Percentiles rank a stretch among this genome's conserved stretches.
Conservation (phyloP, 2,888 invertebrate species). For the Apantesis nais region DNA sequence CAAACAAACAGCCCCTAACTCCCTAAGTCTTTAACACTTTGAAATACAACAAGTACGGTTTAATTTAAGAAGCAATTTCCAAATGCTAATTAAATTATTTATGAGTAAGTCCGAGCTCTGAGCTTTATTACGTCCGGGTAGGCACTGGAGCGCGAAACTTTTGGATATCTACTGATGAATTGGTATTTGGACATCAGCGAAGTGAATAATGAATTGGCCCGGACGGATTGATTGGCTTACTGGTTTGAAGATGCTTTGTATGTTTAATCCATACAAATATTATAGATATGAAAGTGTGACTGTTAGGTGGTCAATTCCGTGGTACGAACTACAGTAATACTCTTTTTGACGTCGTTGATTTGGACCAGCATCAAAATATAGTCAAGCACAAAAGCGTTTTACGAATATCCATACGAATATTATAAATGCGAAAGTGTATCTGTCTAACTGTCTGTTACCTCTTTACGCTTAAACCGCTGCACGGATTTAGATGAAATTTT, state of each 20-base stretch:
- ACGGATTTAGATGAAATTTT: too few species aligned
- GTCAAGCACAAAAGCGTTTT: too few species aligned
- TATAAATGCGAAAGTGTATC: too few species aligned
- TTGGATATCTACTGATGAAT: not conserved
- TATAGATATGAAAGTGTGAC: too few species aligned
- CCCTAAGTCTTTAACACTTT: not conserved
- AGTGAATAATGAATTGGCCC: not conserved
- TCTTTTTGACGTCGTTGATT: too few species aligned
- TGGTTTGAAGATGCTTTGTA: not conserved
- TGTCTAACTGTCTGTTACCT: too few species aligned
- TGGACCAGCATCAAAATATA: too few species aligned
- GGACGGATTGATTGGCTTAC: not conserved
- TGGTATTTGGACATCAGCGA: not conserved
- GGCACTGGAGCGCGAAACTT: slow-evolving; percentile 11
- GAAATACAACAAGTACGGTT: slow-evolving; percentile 5
- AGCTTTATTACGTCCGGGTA: not conserved
- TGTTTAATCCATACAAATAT: too few species aligned
- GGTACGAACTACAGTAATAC: too few species aligned
- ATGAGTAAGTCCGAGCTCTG: slow-evolving; percentile 25
- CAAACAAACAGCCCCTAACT: not conserved
- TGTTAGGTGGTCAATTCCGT: too few species aligned
- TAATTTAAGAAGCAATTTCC: slow-evolving; percentile 28
- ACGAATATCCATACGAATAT: too few species aligned
- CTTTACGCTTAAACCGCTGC: too few species aligned
- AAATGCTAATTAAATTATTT: slow-evolving; percentile 45